These are phyloP conservation scores for Tonatia bakeri DNA, from an alignment of 2,113 vertebrate species.

Conservation along the genomic window DNA sequence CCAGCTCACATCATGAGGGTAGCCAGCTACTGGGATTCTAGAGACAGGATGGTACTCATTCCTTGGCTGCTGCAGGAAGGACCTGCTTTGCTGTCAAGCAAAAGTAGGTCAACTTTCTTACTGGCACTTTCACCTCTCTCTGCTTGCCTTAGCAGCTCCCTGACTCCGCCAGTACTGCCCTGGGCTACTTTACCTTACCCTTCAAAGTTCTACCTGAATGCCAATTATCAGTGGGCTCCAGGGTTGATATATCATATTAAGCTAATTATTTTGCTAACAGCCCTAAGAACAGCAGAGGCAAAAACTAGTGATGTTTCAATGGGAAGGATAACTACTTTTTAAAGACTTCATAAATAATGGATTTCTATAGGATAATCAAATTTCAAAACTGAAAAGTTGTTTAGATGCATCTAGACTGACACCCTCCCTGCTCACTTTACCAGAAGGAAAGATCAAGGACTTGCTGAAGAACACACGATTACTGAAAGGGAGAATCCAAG, in stretches of 20 bases:
- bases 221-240: background rate
- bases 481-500: background rate
- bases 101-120: background rate
- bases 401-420: background rate
- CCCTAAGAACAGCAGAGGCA: background rate
- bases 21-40: background rate
- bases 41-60: background rate
- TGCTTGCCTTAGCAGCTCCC: background rate
- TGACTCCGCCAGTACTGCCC: background rate
- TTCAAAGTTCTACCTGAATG: background rate
- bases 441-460: background rate
- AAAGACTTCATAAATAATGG: background rate
- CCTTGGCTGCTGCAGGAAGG: rapidly evolving
- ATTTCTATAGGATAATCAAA: background rate
- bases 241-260: background rate
- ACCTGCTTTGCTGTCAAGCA: background rate
- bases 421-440: background rate
- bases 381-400: background rate
- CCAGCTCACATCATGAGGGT: background rate
- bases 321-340: background rate
- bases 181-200: background rate
- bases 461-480: background rate
- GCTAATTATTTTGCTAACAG: background rate
- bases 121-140: background rate
- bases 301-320: background rate